phyloP scores from a whole-genome alignment of 2,888 invertebrate genomes.

The Latrodectus elegans region DNA sequence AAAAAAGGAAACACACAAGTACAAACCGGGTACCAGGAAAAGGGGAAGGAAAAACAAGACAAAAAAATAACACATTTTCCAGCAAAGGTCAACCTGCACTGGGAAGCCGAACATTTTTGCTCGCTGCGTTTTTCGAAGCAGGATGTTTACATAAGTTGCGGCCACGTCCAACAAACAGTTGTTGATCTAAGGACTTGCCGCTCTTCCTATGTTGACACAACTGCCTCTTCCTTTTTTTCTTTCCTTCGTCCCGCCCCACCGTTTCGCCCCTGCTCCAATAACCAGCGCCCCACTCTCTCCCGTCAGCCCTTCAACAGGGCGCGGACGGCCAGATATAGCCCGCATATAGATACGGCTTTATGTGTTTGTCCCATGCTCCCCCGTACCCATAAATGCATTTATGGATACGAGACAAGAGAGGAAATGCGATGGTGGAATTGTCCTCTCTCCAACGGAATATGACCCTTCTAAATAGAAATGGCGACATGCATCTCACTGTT shows the following conservation, averaged over 20 bases:
- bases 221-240: constrained; percentile 50
- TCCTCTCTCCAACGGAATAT: constrained; percentile 16
- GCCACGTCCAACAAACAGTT: constrained; percentile 69
- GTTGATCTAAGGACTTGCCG: constrained; percentile 68
- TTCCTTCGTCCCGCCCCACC: constrained; percentile 4
- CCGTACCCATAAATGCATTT: constrained; percentile 43
- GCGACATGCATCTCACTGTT: no score
- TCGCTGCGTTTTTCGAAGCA: constrained; percentile 35
- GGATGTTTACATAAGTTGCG: constrained; percentile 69
- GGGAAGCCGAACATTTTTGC: constrained; percentile 56
- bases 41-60: constrained; percentile 49
- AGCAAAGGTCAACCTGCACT: constrained; percentile 66
- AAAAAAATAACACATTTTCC: constrained; percentile 52
- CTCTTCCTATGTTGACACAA: constrained; percentile 64
- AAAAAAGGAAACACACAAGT: constrained; percentile 52
- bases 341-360: constrained; percentile 32
- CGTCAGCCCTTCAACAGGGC: constrained; percentile 46
- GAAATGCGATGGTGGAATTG: constrained; percentile 9
- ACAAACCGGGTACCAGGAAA: constrained; percentile 11
- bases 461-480: background rate
- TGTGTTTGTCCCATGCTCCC: background rate
- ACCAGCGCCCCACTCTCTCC: constrained; percentile 34
- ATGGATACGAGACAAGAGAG: constrained; percentile 24
- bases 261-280: constrained; percentile 22
- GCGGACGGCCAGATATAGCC: constrained; percentile 39